These are phyloP conservation scores for Melanogrammus aeglefinus DNA, from an alignment of 2,797 vertebrate genomes.

Conservation along the genomic window DNA sequence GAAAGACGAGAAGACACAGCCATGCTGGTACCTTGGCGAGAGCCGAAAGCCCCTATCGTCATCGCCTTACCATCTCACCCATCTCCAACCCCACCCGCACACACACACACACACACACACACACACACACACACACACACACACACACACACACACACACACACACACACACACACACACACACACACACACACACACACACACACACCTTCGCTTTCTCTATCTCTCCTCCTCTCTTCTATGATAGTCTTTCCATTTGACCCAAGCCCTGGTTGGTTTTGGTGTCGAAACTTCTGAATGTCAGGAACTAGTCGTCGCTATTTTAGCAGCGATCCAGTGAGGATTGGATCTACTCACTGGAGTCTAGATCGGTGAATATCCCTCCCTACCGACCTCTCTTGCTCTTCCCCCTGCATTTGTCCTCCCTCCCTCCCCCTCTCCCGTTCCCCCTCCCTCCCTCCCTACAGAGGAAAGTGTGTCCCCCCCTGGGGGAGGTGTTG, in stretches of 20 bases:
- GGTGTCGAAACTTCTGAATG: background rate
- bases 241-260: background rate
- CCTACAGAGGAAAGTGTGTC: background rate
- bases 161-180: too few species aligned
- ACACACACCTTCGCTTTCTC: background rate
- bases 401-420: background rate
- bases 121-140: too few species aligned
- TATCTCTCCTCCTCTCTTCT: background rate
- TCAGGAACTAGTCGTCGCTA: too few species aligned
- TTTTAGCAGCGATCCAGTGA: too few species aligned
- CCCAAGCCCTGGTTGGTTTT: background rate
- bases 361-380: background rate
- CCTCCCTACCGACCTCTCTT: background rate
- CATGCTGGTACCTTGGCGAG: background rate
- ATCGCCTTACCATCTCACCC: background rate
- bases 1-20: background rate
- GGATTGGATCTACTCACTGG: too few species aligned
- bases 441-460: background rate
- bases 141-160: too few species aligned
- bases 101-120: too few species aligned
- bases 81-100: background rate
- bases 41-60: background rate
- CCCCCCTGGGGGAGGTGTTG: background rate
- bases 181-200: too few species aligned
- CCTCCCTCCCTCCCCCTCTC: background rate